Base-by-base conservation (phyloP, 2,113 vertebrate genomes). In the Cebus imitator region DNA sequence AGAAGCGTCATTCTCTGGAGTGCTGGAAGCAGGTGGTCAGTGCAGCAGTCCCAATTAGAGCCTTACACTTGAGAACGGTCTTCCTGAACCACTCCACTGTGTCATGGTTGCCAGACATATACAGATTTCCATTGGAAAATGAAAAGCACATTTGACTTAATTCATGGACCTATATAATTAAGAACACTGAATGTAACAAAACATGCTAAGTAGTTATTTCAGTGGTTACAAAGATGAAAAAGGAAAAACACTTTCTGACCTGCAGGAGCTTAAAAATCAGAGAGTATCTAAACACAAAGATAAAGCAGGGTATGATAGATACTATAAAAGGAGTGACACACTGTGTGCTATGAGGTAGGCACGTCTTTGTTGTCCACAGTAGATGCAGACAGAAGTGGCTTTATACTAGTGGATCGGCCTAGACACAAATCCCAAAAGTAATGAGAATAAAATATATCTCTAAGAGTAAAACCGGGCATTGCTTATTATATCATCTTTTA, bases 141-240 rank as follows among this genome's bases (percentile, higher is more conserved):
- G 48, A 66, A 80, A 90, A 81, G 12, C 18, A 72, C 72, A 90
- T 48, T 72, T 76, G n/a, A 90, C 80, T 94, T 75, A 92, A 96
- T 50, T 94, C 73, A 82, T 14, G 64, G 61, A 50, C 57, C 50
- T 84, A 78, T 73, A 86, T 73, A 86, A 93, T 58, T 81, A 88
- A 85, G 80, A 96, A 76, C 8, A 40, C 1, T 48, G 32, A 91
- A 18, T 57, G 37, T 78, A 82, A 64, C 50, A 57, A 66, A 87
- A 68, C 58, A 73, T 30, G 23, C 11, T 12, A 48, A 37, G 40
- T 45, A 23, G 35, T 50, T 80, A 87, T 21, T 80, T 76, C 61
- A 61, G 14, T 21, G 11, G 35, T 81, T 88, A 85, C 17, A 90
- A 95, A 96, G 52, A 92, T 66, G 45, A 78, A 89, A 93, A 95